A percentile compares a stretch with the other conserved stretches of the same genome.
Evolutionary conservation across 2,113 vertebrate species (phyloP).

Genomic region (Dromiciops gliroides): DNA sequence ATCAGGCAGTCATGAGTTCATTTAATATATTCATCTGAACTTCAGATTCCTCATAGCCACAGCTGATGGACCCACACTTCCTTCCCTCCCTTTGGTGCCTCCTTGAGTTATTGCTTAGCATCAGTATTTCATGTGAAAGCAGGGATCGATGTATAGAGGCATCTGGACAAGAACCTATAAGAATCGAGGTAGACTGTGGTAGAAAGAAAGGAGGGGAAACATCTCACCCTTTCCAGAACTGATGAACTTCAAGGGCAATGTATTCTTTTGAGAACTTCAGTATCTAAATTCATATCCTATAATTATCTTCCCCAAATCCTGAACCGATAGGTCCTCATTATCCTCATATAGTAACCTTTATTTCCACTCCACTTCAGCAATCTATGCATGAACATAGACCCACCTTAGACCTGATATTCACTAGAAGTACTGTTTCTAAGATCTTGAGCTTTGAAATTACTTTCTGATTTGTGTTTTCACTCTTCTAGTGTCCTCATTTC

Average conservation of each 20-base stretch:
- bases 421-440: neutral
- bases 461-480: neutral
- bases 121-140: neutral
- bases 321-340: neutral
- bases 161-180: neutral
- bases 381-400: neutral
- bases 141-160: neutral
- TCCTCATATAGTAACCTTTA: neutral
- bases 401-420: neutral
- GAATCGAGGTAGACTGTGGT: neutral
- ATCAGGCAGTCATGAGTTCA: neutral
- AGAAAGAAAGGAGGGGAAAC: neutral
- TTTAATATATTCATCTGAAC: neutral
- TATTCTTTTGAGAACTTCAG: neutral
- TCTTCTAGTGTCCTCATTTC: neutral
- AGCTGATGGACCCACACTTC: neutral
- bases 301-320: neutral
- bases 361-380: neutral
- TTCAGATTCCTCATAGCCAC: neutral
- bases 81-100: neutral
- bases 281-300: neutral
- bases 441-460: neutral
- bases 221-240: neutral
- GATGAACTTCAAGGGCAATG: neutral
- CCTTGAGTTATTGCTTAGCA: neutral